phyloP scores from a whole-genome alignment of 2,797 vertebrate species.

The Syngnathus acus region DNA sequence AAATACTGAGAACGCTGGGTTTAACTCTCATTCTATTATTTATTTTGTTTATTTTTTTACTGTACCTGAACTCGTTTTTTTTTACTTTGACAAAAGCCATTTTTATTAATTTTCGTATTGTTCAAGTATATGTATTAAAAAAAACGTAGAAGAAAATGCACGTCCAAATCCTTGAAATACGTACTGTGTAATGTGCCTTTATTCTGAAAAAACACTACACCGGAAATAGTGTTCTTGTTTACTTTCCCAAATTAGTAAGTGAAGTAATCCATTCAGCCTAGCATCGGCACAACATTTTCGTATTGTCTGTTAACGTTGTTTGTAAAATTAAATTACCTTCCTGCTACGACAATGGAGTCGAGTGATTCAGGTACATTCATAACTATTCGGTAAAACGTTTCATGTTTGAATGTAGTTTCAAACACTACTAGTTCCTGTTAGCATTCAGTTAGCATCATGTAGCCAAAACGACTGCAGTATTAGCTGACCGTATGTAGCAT shows the following conservation, averaged over 20 bases:
- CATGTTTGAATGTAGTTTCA: background rate
- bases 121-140: no score
- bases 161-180: background rate
- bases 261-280: background rate
- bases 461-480: slow-evolving; percentile 6
- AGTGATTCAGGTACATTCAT: slow-evolving; percentile 43
- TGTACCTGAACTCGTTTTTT: no score
- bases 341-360: slow-evolving; percentile 48
- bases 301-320: slow-evolving; percentile 1
- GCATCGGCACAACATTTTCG: slow-evolving; percentile 6
- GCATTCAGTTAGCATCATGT: slow-evolving; percentile 5
- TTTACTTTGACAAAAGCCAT: no score
- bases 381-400: background rate
- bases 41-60: no score
- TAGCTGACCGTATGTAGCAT: background rate
- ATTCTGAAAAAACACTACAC: slow-evolving; percentile 8
- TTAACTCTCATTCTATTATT: no score
- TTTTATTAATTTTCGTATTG: no score
- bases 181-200: slow-evolving; percentile 19
- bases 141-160: no score
- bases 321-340: slow-evolving; percentile 3
- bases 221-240: slow-evolving; percentile 19
- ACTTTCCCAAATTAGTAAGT: background rate
- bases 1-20: no score
- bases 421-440: background rate